phyloP scores from a whole-genome alignment of 2,888 invertebrate genomes.

The Cantharis nigra region DNA sequence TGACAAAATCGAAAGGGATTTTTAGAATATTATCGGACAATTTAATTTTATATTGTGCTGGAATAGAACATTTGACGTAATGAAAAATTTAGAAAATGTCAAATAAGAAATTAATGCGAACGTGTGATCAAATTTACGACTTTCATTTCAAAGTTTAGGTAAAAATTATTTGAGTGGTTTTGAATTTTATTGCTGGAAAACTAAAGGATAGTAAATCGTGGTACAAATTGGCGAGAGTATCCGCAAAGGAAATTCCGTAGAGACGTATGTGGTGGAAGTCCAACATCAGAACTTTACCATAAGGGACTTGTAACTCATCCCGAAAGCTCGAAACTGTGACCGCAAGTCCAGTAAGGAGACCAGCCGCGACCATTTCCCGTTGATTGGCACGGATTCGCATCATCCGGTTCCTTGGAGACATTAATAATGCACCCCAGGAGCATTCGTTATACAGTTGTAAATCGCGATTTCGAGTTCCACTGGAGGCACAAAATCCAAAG shows the following conservation, averaged over 20 bases:
- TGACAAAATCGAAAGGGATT: too few species aligned
- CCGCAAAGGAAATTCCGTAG: constrained; percentile 3
- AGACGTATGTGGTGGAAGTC: constrained; percentile 9
- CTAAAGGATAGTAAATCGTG: constrained; percentile 12
- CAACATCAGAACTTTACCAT: constrained; percentile 19
- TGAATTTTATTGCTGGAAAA: constrained; percentile 5
- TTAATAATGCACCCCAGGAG: constrained; percentile 53
- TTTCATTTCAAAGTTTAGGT: background rate
- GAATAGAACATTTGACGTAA: background rate
- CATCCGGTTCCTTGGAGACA: constrained; percentile 51
- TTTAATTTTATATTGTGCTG: too few species aligned
- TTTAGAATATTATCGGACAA: too few species aligned
- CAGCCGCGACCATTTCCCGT: constrained; percentile 45
- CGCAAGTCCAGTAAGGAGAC: constrained; percentile 33
- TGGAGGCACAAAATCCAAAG: constrained; percentile 5
- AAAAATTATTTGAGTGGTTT: background rate
- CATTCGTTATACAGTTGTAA: constrained; percentile 49
- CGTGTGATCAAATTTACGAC: background rate
- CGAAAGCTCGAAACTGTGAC: constrained; percentile 44
- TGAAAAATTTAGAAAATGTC: background rate
- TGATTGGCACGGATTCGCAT: constrained; percentile 55
- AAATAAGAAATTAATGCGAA: background rate
- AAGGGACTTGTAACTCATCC: constrained; percentile 51
- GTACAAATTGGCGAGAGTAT: constrained; percentile 6
- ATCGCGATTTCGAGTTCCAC: constrained; percentile 26